A percentile compares a stretch with the other conserved stretches of the same genome.
phyloP scores from a whole-genome alignment of 1,140 invertebrate species.

The Chironomus striatipennis region DNA sequence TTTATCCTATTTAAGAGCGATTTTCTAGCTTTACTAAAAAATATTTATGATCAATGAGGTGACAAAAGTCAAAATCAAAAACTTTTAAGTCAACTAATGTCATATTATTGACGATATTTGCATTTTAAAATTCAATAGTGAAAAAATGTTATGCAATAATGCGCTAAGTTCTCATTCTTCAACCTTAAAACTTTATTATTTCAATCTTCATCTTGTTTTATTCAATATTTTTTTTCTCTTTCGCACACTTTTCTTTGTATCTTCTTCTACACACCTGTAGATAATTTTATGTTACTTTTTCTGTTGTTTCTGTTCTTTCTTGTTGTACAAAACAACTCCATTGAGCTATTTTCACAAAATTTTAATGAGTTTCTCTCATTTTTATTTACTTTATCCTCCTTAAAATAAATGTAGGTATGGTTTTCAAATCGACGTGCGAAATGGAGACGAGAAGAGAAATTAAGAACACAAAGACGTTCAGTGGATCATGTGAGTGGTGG shows the following conservation, averaged over 20 bases:
- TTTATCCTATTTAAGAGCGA: no score
- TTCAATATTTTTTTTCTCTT: no score
- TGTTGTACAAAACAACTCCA: not conserved
- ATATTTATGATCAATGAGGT: no score
- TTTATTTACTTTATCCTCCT: not conserved
- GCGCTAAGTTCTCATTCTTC: no score
- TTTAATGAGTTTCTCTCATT: not conserved
- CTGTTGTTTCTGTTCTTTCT: not conserved
- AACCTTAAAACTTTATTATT: no score
- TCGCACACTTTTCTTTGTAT: not conserved
- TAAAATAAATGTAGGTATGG: conserved; percentile 68
- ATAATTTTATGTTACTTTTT: not conserved
- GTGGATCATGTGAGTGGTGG: conserved; percentile 43
- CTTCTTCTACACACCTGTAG: not conserved
- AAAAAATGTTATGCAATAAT: no score
- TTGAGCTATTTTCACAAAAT: not conserved
- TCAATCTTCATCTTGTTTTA: no score
- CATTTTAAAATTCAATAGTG: no score
- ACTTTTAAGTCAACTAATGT: no score
- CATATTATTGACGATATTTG: no score
- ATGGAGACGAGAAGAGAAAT: conserved; percentile 96
- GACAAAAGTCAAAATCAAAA: no score
- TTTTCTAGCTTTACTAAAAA: no score
- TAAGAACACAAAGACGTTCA: conserved; percentile 75
- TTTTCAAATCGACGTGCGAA: conserved; percentile 97